A percentile compares a stretch with the other conserved stretches of the same genome.
These are phyloP conservation scores for Tinamus major DNA, from an alignment of 2,797 vertebrate genomes.

Conservation along the genomic window DNA sequence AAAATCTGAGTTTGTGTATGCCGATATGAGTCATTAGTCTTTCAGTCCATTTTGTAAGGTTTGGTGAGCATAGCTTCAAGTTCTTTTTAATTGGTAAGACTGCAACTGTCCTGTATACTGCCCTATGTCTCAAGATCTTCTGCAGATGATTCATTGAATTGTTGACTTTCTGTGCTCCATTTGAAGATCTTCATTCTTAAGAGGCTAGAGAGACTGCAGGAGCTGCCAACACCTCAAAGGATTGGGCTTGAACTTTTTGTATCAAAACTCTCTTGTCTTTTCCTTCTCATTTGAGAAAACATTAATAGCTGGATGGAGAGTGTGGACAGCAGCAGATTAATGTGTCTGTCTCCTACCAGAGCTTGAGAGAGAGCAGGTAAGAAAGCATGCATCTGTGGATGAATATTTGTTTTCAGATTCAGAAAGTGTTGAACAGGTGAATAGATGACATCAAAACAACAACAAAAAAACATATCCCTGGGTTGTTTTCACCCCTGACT, in stretches of 20 bases:
- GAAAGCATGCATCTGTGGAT: neutral
- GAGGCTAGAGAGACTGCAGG: neutral
- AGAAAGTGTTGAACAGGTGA: neutral
- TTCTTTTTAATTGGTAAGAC: neutral
- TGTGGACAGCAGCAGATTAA: neutral
- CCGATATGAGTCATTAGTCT: slow-evolving; percentile 6
- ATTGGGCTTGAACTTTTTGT: neutral
- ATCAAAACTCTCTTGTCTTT: neutral
- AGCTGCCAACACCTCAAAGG: neutral
- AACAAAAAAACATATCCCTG: neutral
- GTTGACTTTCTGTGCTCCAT: neutral
- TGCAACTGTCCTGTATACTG: neutral
- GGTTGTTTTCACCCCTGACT: neutral
- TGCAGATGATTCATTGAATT: neutral
- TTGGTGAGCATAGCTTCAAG: slow-evolving; percentile 4
- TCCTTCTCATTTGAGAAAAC: neutral
- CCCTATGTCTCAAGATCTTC: neutral
- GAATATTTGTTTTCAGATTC: neutral
- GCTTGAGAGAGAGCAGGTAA: neutral
- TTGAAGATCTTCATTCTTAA: neutral
- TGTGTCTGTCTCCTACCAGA: neutral
- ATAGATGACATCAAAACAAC: neutral
- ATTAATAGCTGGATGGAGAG: neutral
- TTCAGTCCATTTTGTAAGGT: neutral
- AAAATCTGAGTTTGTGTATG: neutral